A percentile compares a stretch with the other conserved stretches of the same genome.
Evolutionary conservation across 2,888 invertebrate genomes (phyloP).

Genomic region (Digitonthophagus gazella): DNA sequence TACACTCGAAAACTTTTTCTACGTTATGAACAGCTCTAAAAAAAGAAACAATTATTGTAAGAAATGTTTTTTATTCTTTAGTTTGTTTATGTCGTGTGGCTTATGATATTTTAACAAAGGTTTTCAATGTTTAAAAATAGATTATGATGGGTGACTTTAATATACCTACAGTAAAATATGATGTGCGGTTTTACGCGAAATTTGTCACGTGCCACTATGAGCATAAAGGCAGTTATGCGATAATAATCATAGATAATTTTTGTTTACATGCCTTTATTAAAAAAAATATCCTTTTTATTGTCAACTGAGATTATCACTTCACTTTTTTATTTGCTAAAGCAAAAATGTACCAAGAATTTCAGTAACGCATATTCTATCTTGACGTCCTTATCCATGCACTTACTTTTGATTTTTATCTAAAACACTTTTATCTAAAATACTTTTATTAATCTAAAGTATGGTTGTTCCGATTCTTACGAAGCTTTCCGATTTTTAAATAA

Average conservation of each 20-base stretch:
- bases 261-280: neutral
- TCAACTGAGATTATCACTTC: neutral
- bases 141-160: neutral
- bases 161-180: neutral
- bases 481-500: no score
- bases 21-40: constrained; percentile 86
- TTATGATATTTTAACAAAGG: no score
- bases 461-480: no score
- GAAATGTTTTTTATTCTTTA: no score
- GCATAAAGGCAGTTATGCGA: neutral
- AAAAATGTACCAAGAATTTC: neutral
- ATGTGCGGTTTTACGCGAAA: neutral
- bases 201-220: neutral
- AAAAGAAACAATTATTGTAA: constrained; percentile 1
- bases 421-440: neutral
- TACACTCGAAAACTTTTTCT: constrained; percentile 88
- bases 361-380: neutral
- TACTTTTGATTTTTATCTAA: neutral
- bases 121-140: neutral
- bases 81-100: no score
- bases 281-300: neutral
- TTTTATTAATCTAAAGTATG: no score
- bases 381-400: neutral
- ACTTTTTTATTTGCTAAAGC: neutral
- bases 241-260: neutral